A percentile compares a stretch with the other conserved stretches of the same genome.
These are phyloP conservation scores for Drosophila orosa DNA, from an alignment of 1,140 invertebrate genomes.

Conservation along the genomic window DNA sequence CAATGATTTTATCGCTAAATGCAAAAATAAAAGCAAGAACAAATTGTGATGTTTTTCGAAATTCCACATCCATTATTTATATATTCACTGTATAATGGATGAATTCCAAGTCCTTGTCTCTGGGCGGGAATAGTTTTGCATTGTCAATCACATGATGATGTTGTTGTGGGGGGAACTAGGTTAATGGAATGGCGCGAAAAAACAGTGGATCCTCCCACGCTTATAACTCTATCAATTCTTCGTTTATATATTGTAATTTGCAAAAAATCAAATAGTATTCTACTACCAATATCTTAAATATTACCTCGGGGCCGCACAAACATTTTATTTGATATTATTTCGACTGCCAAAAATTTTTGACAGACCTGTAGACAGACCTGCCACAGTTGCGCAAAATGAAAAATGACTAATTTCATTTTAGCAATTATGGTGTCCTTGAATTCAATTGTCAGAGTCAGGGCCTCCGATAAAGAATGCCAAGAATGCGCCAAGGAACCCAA, in stretches of 20 bases:
- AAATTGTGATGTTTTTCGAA: constrained; percentile 39
- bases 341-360: constrained; percentile 49
- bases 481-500: constrained; percentile 33
- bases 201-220: background rate
- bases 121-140: constrained; percentile 23
- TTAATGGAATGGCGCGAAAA: constrained; percentile 50
- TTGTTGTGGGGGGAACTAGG: constrained; percentile 51
- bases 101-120: constrained; percentile 27
- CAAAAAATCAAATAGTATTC: background rate
- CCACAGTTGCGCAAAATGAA: constrained; percentile 48
- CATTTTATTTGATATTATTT: constrained; percentile 3
- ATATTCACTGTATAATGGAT: constrained; percentile 13
- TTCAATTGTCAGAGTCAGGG: constrained; percentile 77
- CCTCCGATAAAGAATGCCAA: constrained; percentile 52
- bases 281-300: background rate
- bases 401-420: constrained; percentile 64
- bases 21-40: constrained; percentile 56
- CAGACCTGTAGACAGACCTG: constrained; percentile 44
- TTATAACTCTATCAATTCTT: background rate
- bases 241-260: constrained; percentile 2
- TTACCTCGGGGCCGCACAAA: constrained; percentile 9
- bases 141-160: constrained; percentile 54
- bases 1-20: constrained; percentile 50
- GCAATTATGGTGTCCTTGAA: constrained; percentile 74
- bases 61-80: constrained; percentile 61